Conservation (phyloP, 1,140 invertebrate species). For the Trachymyrmex cornetzi region DNA sequence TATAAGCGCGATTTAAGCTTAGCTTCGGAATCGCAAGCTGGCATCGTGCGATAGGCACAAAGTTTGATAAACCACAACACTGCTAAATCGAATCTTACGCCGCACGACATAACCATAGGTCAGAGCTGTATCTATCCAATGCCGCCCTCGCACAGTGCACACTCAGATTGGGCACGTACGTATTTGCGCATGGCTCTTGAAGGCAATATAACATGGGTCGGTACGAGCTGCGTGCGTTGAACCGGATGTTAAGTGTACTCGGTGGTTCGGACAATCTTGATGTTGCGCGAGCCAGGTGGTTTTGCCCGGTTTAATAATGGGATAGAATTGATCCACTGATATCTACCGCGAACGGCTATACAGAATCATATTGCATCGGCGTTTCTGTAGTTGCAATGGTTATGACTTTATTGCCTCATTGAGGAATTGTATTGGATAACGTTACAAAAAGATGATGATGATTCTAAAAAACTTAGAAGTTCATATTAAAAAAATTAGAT, state of each 20-base stretch:
- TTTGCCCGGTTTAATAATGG: slow-evolving; percentile 64
- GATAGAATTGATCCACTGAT: slow-evolving; percentile 61
- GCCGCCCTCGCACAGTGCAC: slow-evolving; percentile 34
- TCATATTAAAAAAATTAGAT: not conserved
- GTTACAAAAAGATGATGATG: not conserved
- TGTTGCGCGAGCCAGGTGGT: slow-evolving; percentile 59
- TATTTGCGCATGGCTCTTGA: slow-evolving; percentile 21
- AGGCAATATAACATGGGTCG: slow-evolving; percentile 47
- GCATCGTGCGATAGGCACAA: slow-evolving; percentile 69
- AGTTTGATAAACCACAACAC: slow-evolving; percentile 74
- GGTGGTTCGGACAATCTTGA: slow-evolving; percentile 62
- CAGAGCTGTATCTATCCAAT: slow-evolving; percentile 52
- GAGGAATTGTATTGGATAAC: not conserved
- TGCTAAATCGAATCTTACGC: slow-evolving; percentile 73
- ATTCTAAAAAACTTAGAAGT: not conserved
- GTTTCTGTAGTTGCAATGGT: not conserved
- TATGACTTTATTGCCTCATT: slow-evolving; percentile 8
- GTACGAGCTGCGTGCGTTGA: slow-evolving; percentile 49
- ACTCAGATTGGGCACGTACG: slow-evolving; percentile 57
- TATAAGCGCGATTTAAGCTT: slow-evolving; percentile 65
- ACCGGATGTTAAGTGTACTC: slow-evolving; percentile 65
- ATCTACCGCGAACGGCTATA: slow-evolving; percentile 4
- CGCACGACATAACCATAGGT: slow-evolving; percentile 65
- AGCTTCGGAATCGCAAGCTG: slow-evolving; percentile 57
- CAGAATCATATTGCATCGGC: slow-evolving; percentile 39